Evolutionary conservation across 2,797 vertebrate genomes (phyloP).

Genomic region (Thripadectes ignobilis): DNA sequence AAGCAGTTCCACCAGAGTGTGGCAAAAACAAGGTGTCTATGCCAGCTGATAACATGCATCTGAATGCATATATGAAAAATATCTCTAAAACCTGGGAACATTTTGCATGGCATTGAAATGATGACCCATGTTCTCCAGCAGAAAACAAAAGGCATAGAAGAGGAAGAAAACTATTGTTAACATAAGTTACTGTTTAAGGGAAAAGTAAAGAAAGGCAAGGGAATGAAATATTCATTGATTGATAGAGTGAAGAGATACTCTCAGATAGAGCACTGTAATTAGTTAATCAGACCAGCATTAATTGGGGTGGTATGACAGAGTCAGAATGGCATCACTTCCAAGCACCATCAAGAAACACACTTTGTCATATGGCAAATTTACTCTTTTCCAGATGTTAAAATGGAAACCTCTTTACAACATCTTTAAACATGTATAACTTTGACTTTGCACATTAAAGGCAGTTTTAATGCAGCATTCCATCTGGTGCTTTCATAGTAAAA

Average conservation of each 20-base stretch:
- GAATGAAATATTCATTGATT: neutral
- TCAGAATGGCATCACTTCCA: neutral
- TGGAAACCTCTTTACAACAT: neutral
- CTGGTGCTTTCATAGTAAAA: neutral
- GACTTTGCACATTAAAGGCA: neutral
- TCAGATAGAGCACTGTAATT: neutral
- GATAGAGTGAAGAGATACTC: neutral
- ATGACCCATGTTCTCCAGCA: neutral
- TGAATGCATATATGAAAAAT: neutral
- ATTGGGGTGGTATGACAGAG: neutral
- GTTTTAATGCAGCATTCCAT: neutral
- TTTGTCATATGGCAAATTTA: neutral
- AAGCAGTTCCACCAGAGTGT: accelerated
- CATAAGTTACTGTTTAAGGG: neutral
- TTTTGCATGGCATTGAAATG: neutral
- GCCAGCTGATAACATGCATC: neutral
- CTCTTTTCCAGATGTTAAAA: neutral
- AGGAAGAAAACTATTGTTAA: neutral
- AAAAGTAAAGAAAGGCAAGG: neutral
- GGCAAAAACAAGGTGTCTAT: neutral
- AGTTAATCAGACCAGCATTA: neutral
- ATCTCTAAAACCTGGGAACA: neutral
- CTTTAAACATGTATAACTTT: neutral
- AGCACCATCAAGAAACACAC: neutral
- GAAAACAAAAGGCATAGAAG: neutral